phyloP scores from a whole-genome alignment of 2,113 vertebrate species.

The Chrysochloris asiatica region DNA sequence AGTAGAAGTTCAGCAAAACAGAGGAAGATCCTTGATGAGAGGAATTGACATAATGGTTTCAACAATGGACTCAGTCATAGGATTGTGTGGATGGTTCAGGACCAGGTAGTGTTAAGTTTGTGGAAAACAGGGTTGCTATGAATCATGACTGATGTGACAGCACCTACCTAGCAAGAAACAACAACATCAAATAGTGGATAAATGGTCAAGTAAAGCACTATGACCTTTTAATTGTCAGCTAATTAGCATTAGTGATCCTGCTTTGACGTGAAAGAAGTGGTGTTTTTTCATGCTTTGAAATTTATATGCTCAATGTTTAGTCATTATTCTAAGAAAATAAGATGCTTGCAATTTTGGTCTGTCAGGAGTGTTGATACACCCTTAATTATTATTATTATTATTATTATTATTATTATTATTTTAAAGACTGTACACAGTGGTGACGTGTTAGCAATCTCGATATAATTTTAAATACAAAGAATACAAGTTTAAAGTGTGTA shows the following conservation, averaged over 20 bases:
- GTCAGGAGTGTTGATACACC: slow-evolving; percentile 70
- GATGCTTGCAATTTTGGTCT: slow-evolving; percentile 80
- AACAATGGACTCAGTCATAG: no score
- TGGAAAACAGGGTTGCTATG: background rate
- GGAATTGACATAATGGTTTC: no score
- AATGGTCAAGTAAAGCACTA: slow-evolving; percentile 75
- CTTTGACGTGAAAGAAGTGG: slow-evolving; percentile 81
- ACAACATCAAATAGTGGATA: slow-evolving; percentile 68
- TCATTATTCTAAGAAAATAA: slow-evolving; percentile 82
- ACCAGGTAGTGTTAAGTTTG: background rate
- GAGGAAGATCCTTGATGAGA: background rate
- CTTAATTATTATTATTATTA: no score
- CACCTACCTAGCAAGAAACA: background rate
- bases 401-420: no score
- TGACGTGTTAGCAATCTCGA: slow-evolving; percentile 66
- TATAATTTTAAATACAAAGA: slow-evolving; percentile 66
- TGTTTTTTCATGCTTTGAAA: slow-evolving; percentile 80
- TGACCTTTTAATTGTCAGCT: slow-evolving; percentile 81
- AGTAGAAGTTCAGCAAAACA: no score
- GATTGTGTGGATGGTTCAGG: no score
- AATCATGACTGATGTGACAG: background rate
- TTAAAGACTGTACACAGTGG: slow-evolving; percentile 70
- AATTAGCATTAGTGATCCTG: slow-evolving; percentile 70
- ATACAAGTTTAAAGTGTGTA: slow-evolving; percentile 67
- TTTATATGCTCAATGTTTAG: slow-evolving; percentile 79